Base-by-base conservation (phyloP, 2,888 invertebrate species). In the Cantharis nigra region DNA sequence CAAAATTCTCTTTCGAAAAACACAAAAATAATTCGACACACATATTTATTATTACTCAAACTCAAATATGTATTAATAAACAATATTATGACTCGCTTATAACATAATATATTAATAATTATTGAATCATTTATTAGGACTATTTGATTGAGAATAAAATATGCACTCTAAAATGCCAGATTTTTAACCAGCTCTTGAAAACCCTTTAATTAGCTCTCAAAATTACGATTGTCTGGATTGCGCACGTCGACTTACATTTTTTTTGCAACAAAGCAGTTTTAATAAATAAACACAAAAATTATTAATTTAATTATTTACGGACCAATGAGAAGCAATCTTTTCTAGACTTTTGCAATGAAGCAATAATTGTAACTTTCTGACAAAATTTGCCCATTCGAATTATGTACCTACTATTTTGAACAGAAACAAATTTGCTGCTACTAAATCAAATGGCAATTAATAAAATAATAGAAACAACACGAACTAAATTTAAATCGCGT, bases 281-380 rank as follows among this genome's bases (percentile, higher is more conserved):
- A 76, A 79, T 78, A 81, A 80, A 71, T 77, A 79, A 84, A 85
- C 83, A 85, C 82, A 83, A 83, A 85, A 84, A 84, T 84, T 84
- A 85, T 85, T 84, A 86, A 30, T 30, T 33, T 13, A 33, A 33
- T 33, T 33, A 33, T 86, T 85, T 78, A 78, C 78, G 84, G 85
- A 84, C 83, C 85, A 86, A 67, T 85, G 85, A 85, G 84, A 87
- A 87, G 87, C 86, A 84, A 85, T 86, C 86, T 87, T 86, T 87
- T 86, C 86, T 85, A 86, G 83, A 86, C 84, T 83, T 67, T 67
- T 82, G 81, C 74, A 77, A 78, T 72, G 77, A 75, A 75, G 74
- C 72, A 67, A 73, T 69, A 78, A 69, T 49, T 69, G 49, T 77
- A 77, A 74, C 76, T 73, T 72, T 74, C 72, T 74, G 63, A 49